Evolutionary conservation across 2,797 vertebrate genomes (phyloP).

Genomic region (Labeo calbasu): DNA sequence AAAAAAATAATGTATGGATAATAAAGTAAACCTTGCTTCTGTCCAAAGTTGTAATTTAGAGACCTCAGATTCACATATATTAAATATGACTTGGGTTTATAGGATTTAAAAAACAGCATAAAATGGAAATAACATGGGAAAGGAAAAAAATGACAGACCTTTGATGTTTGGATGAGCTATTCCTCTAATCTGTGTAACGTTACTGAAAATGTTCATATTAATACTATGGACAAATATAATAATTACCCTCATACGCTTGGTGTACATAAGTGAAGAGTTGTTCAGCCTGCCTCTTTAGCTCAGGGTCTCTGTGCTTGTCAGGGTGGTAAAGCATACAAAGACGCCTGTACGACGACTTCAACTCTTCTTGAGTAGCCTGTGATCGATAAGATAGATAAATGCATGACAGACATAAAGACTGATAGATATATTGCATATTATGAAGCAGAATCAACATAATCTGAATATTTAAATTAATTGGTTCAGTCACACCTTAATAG

Average conservation of each 20-base stretch:
- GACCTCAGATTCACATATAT: too few species aligned
- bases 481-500: background rate
- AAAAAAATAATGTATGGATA: background rate
- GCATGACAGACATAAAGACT: background rate
- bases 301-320: conserved; percentile 95
- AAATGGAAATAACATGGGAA: background rate
- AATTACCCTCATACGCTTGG: conserved; percentile 93
- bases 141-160: background rate
- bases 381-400: background rate
- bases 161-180: too few species aligned
- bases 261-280: conserved; percentile 95
- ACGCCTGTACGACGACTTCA: conserved; percentile 93
- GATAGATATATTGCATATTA: background rate
- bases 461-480: background rate
- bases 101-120: background rate
- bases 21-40: background rate
- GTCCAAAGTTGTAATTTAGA: background rate
- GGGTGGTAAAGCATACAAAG: conserved; percentile 98
- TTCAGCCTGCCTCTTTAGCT: conserved; percentile 92
- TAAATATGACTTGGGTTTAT: background rate
- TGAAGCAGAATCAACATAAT: background rate
- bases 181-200: background rate
- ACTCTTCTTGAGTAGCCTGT: conserved; percentile 92
- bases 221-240: background rate
- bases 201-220: background rate